Evolutionary conservation across 2,888 invertebrate genomes (phyloP), one percentile per base, ranked within the genome.

Genomic region (Melanophora roralis): DNA sequence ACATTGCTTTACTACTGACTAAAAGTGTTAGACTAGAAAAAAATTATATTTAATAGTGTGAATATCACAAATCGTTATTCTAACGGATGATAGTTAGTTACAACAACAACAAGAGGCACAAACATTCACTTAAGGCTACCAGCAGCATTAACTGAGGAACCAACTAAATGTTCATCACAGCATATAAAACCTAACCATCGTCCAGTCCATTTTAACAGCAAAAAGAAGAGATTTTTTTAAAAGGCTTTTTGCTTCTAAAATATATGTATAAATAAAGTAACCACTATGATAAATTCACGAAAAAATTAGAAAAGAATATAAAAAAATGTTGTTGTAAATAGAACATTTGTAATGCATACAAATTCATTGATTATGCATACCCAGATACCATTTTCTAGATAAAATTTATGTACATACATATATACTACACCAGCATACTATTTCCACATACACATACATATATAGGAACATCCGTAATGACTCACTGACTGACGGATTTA

Each of bases 1-100:
- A 67, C 57, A 32, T 51, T 74, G 65, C 43, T 21, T 34, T 16
- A 19, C 16, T 47, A 19, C n/a, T 51, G n/a, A n/a, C n/a, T n/a
- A n/a, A n/a, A n/a, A n/a, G n/a, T n/a, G n/a, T 59, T 34, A 40
- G 23, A 34, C 23, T 16, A 21, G n/a, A 6, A 16, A 73, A 72
- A 36, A 64, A 68, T 73, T 72, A 76, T 80, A 64, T 72, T 76
- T 76, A 72, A 80, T 80, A 80, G 76, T 76, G 76, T 76, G 72
- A 76, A 80, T 76, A 76, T 80, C 76, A 73, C 67, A 80, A 73
- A 76, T 80, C 80, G 80, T 80, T 76, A 80, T 80, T 80, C 76
- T 80, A 80, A 80, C 80, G 80, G 80, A 75, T 75, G 40, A 73
- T 73, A 14, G 32, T 65, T 40, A 32, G 51, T 65, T 67, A 67